Evolutionary conservation across 2,888 invertebrate species (phyloP).

Genomic region (Pollenia amentaria): DNA sequence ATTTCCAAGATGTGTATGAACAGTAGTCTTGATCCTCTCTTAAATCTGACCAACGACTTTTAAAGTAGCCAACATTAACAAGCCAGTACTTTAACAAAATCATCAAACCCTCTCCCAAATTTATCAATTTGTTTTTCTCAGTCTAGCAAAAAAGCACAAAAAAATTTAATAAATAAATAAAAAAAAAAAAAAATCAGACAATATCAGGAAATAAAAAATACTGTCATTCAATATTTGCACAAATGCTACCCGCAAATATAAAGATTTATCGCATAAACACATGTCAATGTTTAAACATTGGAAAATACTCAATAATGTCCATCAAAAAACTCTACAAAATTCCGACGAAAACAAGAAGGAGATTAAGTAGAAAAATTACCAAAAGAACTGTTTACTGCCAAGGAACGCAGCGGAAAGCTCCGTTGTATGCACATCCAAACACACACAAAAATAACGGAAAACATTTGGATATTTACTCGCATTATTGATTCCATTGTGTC

Average conservation of each 20-base stretch:
- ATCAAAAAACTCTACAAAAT: background rate
- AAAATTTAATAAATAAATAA: no score
- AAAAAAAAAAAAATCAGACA: no score
- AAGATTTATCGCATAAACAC: background rate
- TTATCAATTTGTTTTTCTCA: no score
- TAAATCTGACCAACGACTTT: no score
- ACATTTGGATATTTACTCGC: slow-evolving; percentile 53
- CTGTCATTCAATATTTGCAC: background rate
- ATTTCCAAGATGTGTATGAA: no score
- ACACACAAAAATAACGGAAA: slow-evolving; percentile 17
- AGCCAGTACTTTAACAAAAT: no score
- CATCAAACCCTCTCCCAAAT: no score
- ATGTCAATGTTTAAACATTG: slow-evolving; percentile 7
- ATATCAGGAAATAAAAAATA: no score
- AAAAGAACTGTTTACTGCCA: slow-evolving; percentile 12
- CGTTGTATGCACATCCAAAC: no score
- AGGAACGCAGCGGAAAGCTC: background rate
- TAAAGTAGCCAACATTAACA: no score
- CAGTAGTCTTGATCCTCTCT: no score
- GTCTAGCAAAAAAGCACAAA: no score
- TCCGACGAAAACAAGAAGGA: background rate
- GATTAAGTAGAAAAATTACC: background rate
- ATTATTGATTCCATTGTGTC: slow-evolving; percentile 67
- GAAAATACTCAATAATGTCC: slow-evolving; percentile 6
- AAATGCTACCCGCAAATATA: background rate